Evolutionary conservation across 2,113 vertebrate genomes (phyloP).

Genomic region (Baryphthengus martii): DNA sequence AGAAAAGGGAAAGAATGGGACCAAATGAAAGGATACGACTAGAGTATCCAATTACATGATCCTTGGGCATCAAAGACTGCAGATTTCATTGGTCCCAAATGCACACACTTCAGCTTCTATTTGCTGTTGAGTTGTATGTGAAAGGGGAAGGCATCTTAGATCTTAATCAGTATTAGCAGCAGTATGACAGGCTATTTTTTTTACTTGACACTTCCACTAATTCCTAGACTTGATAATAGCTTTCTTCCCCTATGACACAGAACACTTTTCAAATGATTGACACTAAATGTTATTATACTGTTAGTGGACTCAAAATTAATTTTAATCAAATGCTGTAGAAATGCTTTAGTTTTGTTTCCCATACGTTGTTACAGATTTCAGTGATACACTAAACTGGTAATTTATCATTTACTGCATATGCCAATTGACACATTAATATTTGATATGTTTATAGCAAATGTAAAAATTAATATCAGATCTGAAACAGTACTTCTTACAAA

Average conservation of each 20-base stretch:
- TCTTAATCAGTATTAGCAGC: slow-evolving; percentile 70
- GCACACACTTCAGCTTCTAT: neutral
- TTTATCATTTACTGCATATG: slow-evolving; percentile 8
- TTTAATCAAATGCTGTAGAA: slow-evolving; percentile 69
- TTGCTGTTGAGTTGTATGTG: neutral
- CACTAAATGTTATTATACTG: slow-evolving; percentile 69
- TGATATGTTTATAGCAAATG: neutral
- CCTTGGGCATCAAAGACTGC: neutral
- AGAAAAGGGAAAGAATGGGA: neutral
- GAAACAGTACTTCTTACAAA: neutral
- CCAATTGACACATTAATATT: neutral
- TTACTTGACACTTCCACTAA: slow-evolving; percentile 60
- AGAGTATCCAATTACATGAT: neutral
- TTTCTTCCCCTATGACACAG: slow-evolving; percentile 61
- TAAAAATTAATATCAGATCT: neutral
- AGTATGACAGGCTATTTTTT: slow-evolving; percentile 62
- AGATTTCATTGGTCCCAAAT: neutral
- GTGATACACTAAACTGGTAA: neutral
- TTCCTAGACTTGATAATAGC: slow-evolving; percentile 66
- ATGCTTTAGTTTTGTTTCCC: slow-evolving; percentile 51
- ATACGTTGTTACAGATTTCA: slow-evolving; percentile 28
- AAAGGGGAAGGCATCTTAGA: slow-evolving; percentile 5
- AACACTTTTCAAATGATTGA: slow-evolving; percentile 75
- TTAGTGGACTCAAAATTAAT: slow-evolving; percentile 73
- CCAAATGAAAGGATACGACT: neutral